Conservation (phyloP, 2,797 vertebrate species). For the Falco columbarius region DNA sequence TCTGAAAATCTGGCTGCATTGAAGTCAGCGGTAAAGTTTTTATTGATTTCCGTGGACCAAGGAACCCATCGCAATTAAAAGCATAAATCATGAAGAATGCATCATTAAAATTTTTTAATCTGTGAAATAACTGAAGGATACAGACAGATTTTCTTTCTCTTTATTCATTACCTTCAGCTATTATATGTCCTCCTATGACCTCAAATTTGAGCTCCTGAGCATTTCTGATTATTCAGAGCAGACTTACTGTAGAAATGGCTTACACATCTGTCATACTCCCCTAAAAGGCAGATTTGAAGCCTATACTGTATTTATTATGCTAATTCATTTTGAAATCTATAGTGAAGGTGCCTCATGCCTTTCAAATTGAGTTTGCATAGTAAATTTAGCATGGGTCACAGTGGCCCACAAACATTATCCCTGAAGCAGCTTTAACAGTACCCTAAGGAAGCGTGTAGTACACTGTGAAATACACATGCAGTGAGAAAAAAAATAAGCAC, state of each 20-base stretch:
- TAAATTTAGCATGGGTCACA: conserved; percentile 55
- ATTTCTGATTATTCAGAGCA: conserved; percentile 60
- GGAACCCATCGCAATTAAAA: background rate
- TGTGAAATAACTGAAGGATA: background rate
- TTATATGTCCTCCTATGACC: conserved; percentile 42
- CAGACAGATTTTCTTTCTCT: background rate
- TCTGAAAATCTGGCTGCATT: background rate
- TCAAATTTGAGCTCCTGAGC: conserved; percentile 48
- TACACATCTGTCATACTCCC: conserved; percentile 66
- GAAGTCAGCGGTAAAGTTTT: background rate
- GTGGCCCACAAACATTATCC: conserved; percentile 35
- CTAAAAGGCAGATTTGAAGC: conserved; percentile 64
- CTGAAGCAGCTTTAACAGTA: conserved; percentile 27
- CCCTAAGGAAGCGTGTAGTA: conserved; percentile 7
- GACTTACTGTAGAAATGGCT: conserved; percentile 52
- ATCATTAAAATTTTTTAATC: background rate
- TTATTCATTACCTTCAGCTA: background rate
- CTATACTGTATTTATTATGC: conserved; percentile 67
- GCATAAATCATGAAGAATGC: background rate
- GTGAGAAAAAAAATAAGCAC: background rate
- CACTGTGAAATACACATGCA: conserved; percentile 25
- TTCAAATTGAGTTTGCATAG: conserved; percentile 73
- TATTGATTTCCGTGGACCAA: background rate
- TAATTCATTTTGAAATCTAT: conserved; percentile 74
- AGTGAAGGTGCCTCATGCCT: conserved; percentile 63